These are phyloP conservation scores for Strix aluco DNA, from an alignment of 2,113 vertebrate species.

Conservation along the genomic window DNA sequence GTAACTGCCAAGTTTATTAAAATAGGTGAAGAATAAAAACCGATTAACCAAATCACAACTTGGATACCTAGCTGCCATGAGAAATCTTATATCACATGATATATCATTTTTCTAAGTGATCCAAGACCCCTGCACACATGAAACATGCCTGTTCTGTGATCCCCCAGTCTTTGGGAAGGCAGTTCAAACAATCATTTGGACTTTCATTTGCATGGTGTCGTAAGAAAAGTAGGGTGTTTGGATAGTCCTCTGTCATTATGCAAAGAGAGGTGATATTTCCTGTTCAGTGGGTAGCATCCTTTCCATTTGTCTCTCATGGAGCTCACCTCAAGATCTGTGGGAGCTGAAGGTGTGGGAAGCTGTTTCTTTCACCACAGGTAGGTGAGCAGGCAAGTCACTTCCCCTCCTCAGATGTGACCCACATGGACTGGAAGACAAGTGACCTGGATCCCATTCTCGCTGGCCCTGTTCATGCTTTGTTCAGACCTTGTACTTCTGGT, in stretches of 20 bases:
- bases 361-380: fast-evolving
- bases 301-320: not conserved
- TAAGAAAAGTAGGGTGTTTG: not conserved
- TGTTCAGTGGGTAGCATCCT: not conserved
- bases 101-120: not conserved
- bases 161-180: not conserved
- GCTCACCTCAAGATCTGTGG: not conserved
- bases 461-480: not conserved
- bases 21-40: not conserved
- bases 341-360: not conserved
- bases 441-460: not conserved
- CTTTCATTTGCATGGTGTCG: not conserved
- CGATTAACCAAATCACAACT: not conserved
- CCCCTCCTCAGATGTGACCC: not conserved
- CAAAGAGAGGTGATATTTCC: not conserved
- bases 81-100: not conserved
- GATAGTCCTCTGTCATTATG: not conserved
- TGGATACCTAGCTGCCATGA: not conserved
- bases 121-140: not conserved
- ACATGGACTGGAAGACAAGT: not conserved
- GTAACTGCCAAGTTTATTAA: not conserved
- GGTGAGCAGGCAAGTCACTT: not conserved
- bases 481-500: not conserved
- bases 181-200: not conserved
- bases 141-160: not conserved